Conservation (phyloP, 1,140 invertebrate species). For the Nephotettix cincticeps region DNA sequence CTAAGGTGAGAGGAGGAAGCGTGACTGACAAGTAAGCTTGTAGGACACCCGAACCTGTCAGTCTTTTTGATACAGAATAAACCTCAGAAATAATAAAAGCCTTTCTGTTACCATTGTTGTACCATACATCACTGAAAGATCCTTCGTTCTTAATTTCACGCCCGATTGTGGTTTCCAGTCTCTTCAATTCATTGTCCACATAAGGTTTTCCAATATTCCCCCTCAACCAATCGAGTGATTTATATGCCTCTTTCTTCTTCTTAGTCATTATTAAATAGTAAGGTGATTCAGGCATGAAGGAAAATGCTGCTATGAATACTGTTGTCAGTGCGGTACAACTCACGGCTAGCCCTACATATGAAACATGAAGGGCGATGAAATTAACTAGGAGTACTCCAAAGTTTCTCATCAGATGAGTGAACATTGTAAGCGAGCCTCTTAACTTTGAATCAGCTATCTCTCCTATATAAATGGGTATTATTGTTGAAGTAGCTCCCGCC, state of each 20-base stretch:
- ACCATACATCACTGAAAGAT: slow-evolving; percentile 23
- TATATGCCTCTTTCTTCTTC: slow-evolving; percentile 58
- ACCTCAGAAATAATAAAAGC: slow-evolving; percentile 63
- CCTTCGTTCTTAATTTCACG: slow-evolving; percentile 26
- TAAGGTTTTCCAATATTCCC: slow-evolving; percentile 38
- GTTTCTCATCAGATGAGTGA: slow-evolving; percentile 67
- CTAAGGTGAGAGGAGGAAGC: slow-evolving; percentile 52
- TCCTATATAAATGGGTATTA: slow-evolving; percentile 57
- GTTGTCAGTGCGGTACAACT: slow-evolving; percentile 59
- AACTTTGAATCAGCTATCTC: slow-evolving; percentile 64
- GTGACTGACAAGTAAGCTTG: slow-evolving; percentile 74
- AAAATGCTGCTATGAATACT: slow-evolving; percentile 63
- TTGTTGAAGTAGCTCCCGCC: slow-evolving; percentile 54
- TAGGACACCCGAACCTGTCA: slow-evolving; percentile 73
- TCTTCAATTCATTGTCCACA: slow-evolving; percentile 15
- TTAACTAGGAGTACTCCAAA: slow-evolving; percentile 77
- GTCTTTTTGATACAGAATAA: slow-evolving; percentile 71
- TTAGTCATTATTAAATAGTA: slow-evolving; percentile 63
- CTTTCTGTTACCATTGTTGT: slow-evolving; percentile 45
- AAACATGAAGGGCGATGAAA: slow-evolving; percentile 67
- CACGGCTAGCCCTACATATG: slow-evolving; percentile 65
- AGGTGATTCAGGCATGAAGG: slow-evolving; percentile 80
- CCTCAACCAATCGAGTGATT: slow-evolving; percentile 65
- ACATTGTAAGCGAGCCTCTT: slow-evolving; percentile 61
- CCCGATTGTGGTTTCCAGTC: slow-evolving; percentile 32